These are phyloP conservation scores for Aquatica leii DNA, from an alignment of 2,888 invertebrate genomes.

Conservation along the genomic window DNA sequence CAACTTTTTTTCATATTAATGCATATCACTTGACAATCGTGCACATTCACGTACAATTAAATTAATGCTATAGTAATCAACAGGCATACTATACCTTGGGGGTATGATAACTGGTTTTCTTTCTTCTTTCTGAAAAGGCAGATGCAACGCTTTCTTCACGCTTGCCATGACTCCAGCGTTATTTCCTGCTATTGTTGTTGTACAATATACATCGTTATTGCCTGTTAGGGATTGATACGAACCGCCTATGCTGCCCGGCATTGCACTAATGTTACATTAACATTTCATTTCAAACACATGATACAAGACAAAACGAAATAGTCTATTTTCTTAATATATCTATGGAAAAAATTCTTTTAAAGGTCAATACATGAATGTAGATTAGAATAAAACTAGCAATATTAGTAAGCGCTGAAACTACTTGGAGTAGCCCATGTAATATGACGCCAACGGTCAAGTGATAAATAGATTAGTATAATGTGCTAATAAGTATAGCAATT, in stretches of 20 bases:
- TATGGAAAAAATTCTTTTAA: too few relatives aligned
- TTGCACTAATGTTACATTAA: constrained; percentile 53
- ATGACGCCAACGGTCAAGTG: too few relatives aligned
- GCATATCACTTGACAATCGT: too few relatives aligned
- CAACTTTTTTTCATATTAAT: too few relatives aligned
- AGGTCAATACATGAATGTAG: too few relatives aligned
- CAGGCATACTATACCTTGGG: constrained; percentile 50
- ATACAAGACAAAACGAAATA: constrained; percentile 17
- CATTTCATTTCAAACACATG: constrained; percentile 35
- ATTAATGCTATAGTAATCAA: constrained; percentile 18
- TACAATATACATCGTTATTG: constrained; percentile 69
- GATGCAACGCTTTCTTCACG: constrained; percentile 68
- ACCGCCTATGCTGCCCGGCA: constrained; percentile 71
- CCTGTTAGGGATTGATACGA: constrained; percentile 67
- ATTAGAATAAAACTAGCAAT: too few relatives aligned
- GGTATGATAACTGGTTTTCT: constrained; percentile 49
- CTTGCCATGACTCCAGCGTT: constrained; percentile 65
- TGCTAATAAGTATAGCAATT: too few relatives aligned
- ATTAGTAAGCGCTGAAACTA: too few relatives aligned
- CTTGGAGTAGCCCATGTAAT: too few relatives aligned
- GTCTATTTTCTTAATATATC: constrained; percentile 38
- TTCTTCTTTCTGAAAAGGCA: constrained; percentile 39
- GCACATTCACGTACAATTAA: too few relatives aligned
- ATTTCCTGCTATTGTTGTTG: constrained; percentile 64
- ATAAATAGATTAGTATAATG: too few relatives aligned